These are phyloP conservation scores for Hystrix brachyura DNA, from an alignment of 2,113 vertebrate genomes.

Conservation along the genomic window DNA sequence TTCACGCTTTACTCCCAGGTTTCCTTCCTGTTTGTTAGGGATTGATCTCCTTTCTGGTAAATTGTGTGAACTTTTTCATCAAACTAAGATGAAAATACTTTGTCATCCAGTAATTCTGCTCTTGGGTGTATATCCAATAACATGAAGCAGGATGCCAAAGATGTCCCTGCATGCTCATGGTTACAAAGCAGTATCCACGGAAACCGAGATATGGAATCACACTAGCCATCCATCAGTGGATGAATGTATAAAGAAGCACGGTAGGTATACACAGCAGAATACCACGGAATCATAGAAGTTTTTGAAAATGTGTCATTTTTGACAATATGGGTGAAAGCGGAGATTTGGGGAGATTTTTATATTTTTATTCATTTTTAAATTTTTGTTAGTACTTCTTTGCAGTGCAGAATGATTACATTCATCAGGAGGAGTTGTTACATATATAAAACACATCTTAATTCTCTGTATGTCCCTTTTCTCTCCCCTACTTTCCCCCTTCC, in stretches of 20 bases:
- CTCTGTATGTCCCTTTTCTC: background rate
- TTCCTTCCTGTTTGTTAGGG: background rate
- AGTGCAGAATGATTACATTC: background rate
- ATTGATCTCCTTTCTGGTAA: background rate
- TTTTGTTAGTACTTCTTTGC: background rate
- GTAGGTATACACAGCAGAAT: background rate
- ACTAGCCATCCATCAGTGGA: background rate
- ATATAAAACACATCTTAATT: background rate
- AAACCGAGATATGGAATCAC: background rate
- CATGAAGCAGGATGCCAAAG: background rate
- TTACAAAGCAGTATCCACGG: background rate
- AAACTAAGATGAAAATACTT: background rate
- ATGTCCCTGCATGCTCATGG: background rate
- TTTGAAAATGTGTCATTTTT: background rate
- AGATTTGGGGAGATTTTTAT: background rate
- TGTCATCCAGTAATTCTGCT: background rate
- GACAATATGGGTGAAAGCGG: background rate
- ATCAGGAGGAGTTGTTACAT: background rate
- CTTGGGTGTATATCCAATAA: background rate
- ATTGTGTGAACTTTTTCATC: background rate
- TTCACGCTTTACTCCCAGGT: background rate
- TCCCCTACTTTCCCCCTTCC: background rate
- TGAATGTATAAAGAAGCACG: background rate
- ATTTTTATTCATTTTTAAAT: background rate
- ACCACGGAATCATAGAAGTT: background rate